Evolutionary conservation across 2,797 vertebrate genomes (phyloP).

Genomic region (Chloroceryle inda): DNA sequence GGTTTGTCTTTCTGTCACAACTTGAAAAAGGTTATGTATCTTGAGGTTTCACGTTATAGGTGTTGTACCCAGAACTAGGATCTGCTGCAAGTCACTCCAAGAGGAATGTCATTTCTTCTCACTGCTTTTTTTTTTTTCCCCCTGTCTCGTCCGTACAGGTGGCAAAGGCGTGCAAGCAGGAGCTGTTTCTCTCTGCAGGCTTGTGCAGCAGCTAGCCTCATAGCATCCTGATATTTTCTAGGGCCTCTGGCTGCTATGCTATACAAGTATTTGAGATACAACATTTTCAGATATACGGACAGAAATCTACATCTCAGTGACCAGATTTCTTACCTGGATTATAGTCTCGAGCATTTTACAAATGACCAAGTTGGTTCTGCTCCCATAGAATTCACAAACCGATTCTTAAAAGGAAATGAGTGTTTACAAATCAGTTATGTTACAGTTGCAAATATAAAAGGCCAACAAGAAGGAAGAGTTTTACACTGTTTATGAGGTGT

Average conservation of each 20-base stretch:
- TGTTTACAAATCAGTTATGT: neutral
- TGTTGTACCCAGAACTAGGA: neutral
- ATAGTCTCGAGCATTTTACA: neutral
- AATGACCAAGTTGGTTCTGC: accelerated
- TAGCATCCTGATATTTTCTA: neutral
- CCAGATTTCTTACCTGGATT: neutral
- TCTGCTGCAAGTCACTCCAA: neutral
- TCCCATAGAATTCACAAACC: neutral
- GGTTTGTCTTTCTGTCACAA: neutral
- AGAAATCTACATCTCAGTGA: neutral
- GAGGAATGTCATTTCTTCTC: neutral
- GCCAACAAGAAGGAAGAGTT: neutral
- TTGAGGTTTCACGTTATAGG: accelerated
- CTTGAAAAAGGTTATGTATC: neutral
- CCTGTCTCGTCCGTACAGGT: neutral
- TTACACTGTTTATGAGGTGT: neutral
- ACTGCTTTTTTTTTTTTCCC: neutral
- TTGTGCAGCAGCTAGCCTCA: neutral
- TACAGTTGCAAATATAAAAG: neutral
- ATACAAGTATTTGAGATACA: neutral
- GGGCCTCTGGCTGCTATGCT: neutral
- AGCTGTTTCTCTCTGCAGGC: neutral
- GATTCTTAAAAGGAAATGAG: neutral
- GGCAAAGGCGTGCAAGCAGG: neutral
- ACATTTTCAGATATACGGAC: neutral